Conservation (phyloP, 2,888 invertebrate species). For the Biston betularia region DNA sequence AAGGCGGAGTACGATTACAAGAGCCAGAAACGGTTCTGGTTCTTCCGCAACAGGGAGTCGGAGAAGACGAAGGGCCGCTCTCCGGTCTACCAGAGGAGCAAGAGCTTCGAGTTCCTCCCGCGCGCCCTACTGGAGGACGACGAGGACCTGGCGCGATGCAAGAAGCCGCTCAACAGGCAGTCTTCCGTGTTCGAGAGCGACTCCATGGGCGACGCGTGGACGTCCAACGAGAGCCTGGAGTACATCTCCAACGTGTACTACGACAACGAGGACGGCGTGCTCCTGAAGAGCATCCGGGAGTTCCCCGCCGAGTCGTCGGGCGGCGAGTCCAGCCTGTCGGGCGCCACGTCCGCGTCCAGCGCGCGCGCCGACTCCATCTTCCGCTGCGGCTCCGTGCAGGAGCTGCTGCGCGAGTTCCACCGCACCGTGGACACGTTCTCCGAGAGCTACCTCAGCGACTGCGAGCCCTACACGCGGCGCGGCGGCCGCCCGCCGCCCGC, state of each 20-base stretch:
- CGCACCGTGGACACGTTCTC: conserved; percentile 78
- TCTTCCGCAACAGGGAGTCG: conserved; percentile 72
- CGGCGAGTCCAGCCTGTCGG: conserved; percentile 67
- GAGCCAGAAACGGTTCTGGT: conserved; percentile 76
- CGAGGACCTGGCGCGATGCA: conserved; percentile 44
- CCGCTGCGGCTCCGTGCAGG: conserved; percentile 70
- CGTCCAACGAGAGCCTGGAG: conserved; percentile 74
- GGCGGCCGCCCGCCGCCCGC: conserved; percentile 49
- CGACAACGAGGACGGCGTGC: conserved; percentile 70
- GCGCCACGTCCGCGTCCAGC: conserved; percentile 70
- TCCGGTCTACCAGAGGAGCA: conserved; percentile 74
- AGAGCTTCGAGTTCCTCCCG: conserved; percentile 80
- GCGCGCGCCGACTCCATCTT: conserved; percentile 67
- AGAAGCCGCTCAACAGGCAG: conserved; percentile 56
- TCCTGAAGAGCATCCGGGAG: conserved; percentile 73
- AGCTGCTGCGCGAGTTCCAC: conserved; percentile 74
- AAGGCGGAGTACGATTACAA: conserved; percentile 66
- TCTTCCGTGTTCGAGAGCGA: conserved; percentile 74
- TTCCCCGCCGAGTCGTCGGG: conserved; percentile 65
- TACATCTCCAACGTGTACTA: conserved; percentile 73
- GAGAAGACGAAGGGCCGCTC: conserved; percentile 59
- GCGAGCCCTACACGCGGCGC: conserved; percentile 76
- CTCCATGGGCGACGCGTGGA: conserved; percentile 71
- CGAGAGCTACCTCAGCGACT: conserved; percentile 78
- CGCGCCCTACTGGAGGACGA: conserved; percentile 68